phyloP scores from a whole-genome alignment of 2,113 vertebrate species.

The Penelope pileata region DNA sequence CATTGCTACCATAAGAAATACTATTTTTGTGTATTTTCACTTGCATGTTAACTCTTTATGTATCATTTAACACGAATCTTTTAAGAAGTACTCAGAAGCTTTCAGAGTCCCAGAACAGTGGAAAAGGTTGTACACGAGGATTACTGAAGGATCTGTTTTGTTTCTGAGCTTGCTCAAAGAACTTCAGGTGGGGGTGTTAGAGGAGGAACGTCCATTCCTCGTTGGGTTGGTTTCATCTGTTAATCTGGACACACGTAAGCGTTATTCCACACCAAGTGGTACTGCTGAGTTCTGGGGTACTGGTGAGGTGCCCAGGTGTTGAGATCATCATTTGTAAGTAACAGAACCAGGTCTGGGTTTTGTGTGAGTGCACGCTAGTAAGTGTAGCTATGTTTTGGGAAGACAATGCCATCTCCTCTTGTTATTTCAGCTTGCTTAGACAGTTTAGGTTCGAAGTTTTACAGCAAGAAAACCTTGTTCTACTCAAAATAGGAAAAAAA shows the following conservation, averaged over 20 bases:
- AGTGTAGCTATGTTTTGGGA: background rate
- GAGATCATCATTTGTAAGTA: background rate
- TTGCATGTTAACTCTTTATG: background rate
- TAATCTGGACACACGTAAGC: background rate
- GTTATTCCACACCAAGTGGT: background rate
- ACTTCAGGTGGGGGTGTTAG: background rate
- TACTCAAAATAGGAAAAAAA: background rate
- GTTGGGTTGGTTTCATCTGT: background rate
- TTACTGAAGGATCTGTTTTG: background rate
- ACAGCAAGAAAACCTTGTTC: background rate
- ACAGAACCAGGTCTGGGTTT: background rate
- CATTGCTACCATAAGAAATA: background rate
- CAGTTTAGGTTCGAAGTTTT: background rate
- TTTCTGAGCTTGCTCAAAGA: background rate
- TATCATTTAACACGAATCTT: background rate
- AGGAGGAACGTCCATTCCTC: background rate
- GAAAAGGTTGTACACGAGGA: background rate
- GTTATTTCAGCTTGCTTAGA: background rate
- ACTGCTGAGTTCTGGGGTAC: background rate
- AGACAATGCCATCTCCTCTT: background rate
- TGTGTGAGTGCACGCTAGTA: background rate
- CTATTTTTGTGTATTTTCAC: background rate
- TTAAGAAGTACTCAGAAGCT: background rate
- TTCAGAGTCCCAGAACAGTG: background rate
- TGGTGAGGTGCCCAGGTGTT: background rate